These are phyloP conservation scores for Ataeniobius toweri DNA, from an alignment of 2,797 vertebrate genomes.

Conservation along the genomic window DNA sequence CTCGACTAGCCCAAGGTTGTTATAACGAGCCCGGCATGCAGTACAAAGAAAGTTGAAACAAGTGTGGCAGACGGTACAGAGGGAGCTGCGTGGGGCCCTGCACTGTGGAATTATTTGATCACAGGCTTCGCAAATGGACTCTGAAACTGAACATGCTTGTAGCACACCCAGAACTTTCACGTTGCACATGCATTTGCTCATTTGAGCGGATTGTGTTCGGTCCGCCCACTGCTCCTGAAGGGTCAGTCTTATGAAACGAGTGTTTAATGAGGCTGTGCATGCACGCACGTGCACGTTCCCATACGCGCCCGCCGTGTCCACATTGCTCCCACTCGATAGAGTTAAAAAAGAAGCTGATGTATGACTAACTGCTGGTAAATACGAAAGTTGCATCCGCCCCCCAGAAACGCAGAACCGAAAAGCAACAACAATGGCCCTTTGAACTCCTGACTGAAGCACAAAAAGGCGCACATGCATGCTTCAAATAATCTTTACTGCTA, in stretches of 20 bases:
- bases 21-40: constrained; percentile 46
- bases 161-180: constrained; percentile 49
- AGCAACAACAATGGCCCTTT: constrained; percentile 47
- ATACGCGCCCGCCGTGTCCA: constrained; percentile 42
- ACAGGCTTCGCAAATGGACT: constrained; percentile 34
- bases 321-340: constrained; percentile 65
- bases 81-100: constrained; percentile 23
- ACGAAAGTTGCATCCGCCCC: constrained; percentile 55
- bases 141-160: constrained; percentile 22
- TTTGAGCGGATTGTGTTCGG: constrained; percentile 66
- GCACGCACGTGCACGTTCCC: constrained; percentile 23
- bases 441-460: constrained; percentile 40
- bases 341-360: constrained; percentile 73
- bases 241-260: constrained; percentile 73
- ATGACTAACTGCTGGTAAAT: constrained; percentile 72
- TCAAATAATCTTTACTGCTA: constrained; percentile 61
- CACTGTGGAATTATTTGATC: constrained; percentile 48
- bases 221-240: constrained; percentile 70
- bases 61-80: constrained; percentile 31
- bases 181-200: constrained; percentile 64
- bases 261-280: constrained; percentile 70
- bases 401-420: constrained; percentile 48
- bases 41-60: constrained; percentile 47
- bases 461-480: constrained; percentile 34
- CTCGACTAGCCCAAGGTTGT: constrained; percentile 41